Percentiles rank a stretch among this genome's conserved stretches.
These are phyloP conservation scores for Cyanistes caeruleus DNA, from an alignment of 2,113 vertebrate species.

Conservation along the genomic window DNA sequence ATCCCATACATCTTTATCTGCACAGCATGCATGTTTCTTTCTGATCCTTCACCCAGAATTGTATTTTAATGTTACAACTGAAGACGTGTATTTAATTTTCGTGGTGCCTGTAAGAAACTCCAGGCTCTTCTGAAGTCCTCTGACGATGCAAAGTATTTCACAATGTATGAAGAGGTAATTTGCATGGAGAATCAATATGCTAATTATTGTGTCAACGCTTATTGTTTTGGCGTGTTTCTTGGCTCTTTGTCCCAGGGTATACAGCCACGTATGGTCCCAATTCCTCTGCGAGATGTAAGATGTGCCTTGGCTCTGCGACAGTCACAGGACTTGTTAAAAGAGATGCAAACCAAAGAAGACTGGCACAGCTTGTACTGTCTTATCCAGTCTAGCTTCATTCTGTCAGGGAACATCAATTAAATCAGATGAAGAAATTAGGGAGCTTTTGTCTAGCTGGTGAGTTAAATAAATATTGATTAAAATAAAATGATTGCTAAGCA, in stretches of 20 bases:
- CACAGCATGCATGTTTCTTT: rapidly evolving
- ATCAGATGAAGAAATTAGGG: constrained; percentile 27
- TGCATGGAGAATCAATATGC: constrained; percentile 47
- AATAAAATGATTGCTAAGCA: constrained; percentile 27
- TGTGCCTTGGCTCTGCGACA: not conserved
- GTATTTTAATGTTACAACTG: not conserved
- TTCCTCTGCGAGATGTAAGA: not conserved
- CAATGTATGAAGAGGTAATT: constrained; percentile 28
- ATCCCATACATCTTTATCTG: not conserved
- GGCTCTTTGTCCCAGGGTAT: not conserved
- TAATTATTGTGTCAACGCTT: constrained; percentile 41
- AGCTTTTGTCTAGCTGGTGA: constrained; percentile 1
- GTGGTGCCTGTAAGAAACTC: not conserved
- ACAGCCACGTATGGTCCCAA: not conserved
- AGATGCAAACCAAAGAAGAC: not conserved
- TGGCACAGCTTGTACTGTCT: not conserved
- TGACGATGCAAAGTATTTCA: constrained; percentile 26
- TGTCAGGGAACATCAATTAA: not conserved
- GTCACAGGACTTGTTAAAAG: constrained; percentile 1
- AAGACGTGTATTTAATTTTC: not conserved
- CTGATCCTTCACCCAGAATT: not conserved
- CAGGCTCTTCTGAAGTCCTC: constrained; percentile 17
- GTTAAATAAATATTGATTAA: constrained; percentile 60
- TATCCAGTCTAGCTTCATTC: not conserved
- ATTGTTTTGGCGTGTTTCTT: not conserved